These are phyloP conservation scores for Eurystomus glaucurus DNA, from an alignment of 2,797 vertebrate genomes.

Conservation along the genomic window DNA sequence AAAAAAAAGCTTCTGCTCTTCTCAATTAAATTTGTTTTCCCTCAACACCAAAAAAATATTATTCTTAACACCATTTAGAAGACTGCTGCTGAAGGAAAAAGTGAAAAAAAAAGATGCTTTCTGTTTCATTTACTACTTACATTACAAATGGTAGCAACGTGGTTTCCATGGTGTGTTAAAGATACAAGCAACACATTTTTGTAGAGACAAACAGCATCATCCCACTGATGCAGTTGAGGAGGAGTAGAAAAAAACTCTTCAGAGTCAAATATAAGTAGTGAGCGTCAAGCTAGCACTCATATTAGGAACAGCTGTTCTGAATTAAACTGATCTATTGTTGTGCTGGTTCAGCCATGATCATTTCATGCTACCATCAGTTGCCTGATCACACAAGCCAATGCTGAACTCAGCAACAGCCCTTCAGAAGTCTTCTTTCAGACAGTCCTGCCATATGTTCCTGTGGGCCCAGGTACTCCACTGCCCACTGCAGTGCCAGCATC, in stretches of 20 bases:
- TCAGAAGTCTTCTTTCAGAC: too few relatives aligned
- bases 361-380: too few relatives aligned
- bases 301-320: not conserved
- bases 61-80: not conserved
- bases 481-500: too few relatives aligned
- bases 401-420: too few relatives aligned
- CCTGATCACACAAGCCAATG: too few relatives aligned
- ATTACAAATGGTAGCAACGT: fast-evolving
- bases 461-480: too few relatives aligned
- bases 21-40: not conserved
- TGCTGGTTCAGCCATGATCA: too few relatives aligned
- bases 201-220: not conserved
- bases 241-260: not conserved
- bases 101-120: not conserved
- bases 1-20: not conserved
- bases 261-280: not conserved
- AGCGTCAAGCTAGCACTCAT: not conserved
- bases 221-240: fast-evolving
- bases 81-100: not conserved
- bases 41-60: not conserved
- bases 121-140: not conserved
- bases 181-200: not conserved
- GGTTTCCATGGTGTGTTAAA: not conserved
- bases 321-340: not conserved
- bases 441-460: too few relatives aligned